A percentile compares a stretch with the other conserved stretches of the same genome.
These are phyloP conservation scores for Mandrillus leucophaeus DNA, from an alignment of 2,113 vertebrate genomes.

Conservation along the genomic window DNA sequence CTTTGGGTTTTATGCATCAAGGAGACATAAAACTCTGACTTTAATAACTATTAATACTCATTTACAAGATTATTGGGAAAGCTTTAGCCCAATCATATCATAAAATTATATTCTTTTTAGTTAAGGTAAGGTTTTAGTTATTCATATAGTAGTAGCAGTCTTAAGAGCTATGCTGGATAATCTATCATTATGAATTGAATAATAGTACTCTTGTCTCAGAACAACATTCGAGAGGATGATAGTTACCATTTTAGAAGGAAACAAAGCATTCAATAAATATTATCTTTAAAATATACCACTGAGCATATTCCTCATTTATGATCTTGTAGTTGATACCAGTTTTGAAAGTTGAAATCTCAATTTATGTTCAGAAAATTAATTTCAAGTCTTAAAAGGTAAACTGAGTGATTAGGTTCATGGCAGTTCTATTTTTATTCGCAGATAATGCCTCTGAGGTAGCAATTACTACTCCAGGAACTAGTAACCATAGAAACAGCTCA, in stretches of 20 bases:
- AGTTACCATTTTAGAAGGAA: slow-evolving; percentile 41
- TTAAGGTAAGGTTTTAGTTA: neutral
- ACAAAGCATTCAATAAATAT: slow-evolving; percentile 37
- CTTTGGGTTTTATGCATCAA: slow-evolving; percentile 7
- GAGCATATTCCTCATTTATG: slow-evolving; percentile 24
- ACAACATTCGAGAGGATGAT: neutral
- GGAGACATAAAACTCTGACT: neutral
- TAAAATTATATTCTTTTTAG: neutral
- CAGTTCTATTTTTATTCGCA: slow-evolving; percentile 86
- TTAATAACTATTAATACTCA: neutral
- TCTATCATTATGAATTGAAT: slow-evolving; percentile 29
- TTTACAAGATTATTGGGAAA: slow-evolving; percentile 4
- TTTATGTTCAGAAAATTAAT: slow-evolving; percentile 62
- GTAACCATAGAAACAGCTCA: slow-evolving; percentile 96
- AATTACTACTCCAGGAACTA: slow-evolving; percentile 89
- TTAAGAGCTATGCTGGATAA: neutral
- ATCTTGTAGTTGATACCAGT: neutral
- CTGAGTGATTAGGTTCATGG: slow-evolving; percentile 76
- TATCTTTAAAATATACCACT: slow-evolving; percentile 1
- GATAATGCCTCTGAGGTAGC: slow-evolving; percentile 93
- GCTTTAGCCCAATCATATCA: neutral
- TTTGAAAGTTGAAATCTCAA: slow-evolving; percentile 59
- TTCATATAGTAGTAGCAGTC: neutral
- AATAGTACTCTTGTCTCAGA: slow-evolving; percentile 19
- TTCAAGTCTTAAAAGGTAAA: slow-evolving; percentile 70